Conservation (phyloP, 2,888 invertebrate genomes). For the Meiosimyza decipiens region DNA sequence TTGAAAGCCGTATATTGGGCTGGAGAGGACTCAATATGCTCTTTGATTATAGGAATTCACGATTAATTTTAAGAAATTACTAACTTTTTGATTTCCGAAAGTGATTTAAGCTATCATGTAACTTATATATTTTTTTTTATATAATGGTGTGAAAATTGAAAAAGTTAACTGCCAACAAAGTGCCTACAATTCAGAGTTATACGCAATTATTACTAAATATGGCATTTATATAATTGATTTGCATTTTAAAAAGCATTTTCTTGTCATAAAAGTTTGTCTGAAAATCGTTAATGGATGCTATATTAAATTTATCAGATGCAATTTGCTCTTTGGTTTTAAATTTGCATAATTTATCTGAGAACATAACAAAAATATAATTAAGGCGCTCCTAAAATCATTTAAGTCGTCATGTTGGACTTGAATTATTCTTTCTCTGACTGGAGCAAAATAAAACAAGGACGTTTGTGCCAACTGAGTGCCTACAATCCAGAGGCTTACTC, state of each 20-base stretch:
- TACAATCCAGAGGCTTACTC: conserved; percentile 40
- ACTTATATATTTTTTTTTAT: background rate
- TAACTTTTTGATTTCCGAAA: too few relatives aligned
- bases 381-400: conserved; percentile 20
- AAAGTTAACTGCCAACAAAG: too few relatives aligned
- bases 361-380: conserved; percentile 29
- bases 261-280: conserved; percentile 43
- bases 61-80: too few relatives aligned
- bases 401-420: background rate
- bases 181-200: too few relatives aligned
- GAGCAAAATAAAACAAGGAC: conserved; percentile 33
- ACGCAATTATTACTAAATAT: too few relatives aligned
- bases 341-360: conserved; percentile 39
- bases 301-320: conserved; percentile 42
- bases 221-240: background rate
- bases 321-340: conserved; percentile 38
- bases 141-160: too few relatives aligned
- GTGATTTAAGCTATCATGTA: too few relatives aligned
- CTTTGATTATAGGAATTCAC: too few relatives aligned
- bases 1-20: too few relatives aligned
- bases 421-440: conserved; percentile 13
- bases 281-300: conserved; percentile 53
- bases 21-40: too few relatives aligned
- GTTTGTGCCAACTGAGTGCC: conserved; percentile 39
- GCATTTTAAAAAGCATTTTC: conserved; percentile 47